Base-by-base conservation (phyloP, 1,140 invertebrate genomes). In the Platyura marginata region DNA sequence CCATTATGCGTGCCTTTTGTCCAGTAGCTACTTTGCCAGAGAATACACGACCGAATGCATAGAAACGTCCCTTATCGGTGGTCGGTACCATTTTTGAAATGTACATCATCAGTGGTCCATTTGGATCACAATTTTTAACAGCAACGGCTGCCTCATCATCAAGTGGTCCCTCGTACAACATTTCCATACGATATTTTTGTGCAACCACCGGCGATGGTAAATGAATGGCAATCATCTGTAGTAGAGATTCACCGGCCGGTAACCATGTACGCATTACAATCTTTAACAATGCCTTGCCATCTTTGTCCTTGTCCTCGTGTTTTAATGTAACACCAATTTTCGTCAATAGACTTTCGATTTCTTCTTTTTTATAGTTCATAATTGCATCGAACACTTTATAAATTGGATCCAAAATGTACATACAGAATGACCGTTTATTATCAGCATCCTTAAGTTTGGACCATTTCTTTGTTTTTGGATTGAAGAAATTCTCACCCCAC, bases 161-260 rank as follows among this genome's bases (percentile, higher is more conserved):
- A 52, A 79, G 79, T 43, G 95, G 95, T 65, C 90, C 96, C 75
- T 95, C 93, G 61, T 93, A 98, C 63, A 98, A 71, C 85, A 98
- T 88, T 71, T 97, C 95, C 82, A 94, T 94, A 72, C 96, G 80
- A 71, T 99, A 99, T 59, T 88, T 93, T 67, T 99, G 96, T 47
- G 96, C 94, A 45, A 90, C 90, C 21, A 98, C 94, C 33, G 96
- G 96, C 21, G 95, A 98, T 47, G 96, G 96, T 57, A 99, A 70
- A 64, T 99, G 95, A 61, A 99, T 96, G 63, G 92, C 91, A 69
- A 99, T 98, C 96, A 99, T 99, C 74, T 98, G 92, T 75, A 99
- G 86, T 52, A 99, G 68, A 61, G 95, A 91, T 67, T 99, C 95
- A 56, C 96, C 96, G 69, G 95, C 96, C 45, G 95, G 95, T 57